These are phyloP conservation scores for Eulemur rubriventer DNA, from an alignment of 2,797 vertebrate species.

Conservation along the genomic window DNA sequence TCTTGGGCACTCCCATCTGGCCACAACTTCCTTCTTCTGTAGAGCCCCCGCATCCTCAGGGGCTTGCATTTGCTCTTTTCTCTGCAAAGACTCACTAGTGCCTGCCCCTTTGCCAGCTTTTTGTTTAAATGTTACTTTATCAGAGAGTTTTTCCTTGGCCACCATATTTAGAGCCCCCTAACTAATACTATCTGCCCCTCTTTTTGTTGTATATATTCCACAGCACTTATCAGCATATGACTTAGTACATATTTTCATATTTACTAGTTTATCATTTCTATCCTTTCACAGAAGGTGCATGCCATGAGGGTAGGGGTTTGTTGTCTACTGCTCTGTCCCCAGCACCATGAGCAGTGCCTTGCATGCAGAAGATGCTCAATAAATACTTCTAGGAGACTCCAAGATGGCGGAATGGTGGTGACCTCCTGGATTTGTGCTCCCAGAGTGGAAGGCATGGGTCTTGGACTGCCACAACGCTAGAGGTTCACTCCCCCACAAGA, in stretches of 20 bases:
- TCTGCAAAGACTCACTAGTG: background rate
- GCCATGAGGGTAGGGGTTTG: background rate
- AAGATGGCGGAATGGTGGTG: no score
- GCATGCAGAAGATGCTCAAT: background rate
- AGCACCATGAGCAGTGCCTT: background rate
- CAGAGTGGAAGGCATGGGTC: no score
- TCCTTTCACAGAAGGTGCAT: background rate
- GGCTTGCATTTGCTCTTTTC: background rate
- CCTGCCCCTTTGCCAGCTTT: background rate
- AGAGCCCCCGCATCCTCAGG: accelerated
- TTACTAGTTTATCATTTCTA: background rate
- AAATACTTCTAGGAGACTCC: no score
- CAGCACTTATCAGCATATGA: background rate
- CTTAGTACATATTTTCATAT: background rate
- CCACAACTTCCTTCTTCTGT: accelerated
- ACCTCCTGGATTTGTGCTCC: no score
- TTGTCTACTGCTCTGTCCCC: no score
- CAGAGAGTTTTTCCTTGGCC: background rate
- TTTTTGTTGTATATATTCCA: background rate
- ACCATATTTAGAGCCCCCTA: background rate
- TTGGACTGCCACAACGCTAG: no score
- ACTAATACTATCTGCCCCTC: background rate
- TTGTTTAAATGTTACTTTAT: background rate
- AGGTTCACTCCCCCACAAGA: no score
- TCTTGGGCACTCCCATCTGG: background rate